Conservation (phyloP, 35 echinoderm and acorn worm species). For the Apostichopus californicus region DNA sequence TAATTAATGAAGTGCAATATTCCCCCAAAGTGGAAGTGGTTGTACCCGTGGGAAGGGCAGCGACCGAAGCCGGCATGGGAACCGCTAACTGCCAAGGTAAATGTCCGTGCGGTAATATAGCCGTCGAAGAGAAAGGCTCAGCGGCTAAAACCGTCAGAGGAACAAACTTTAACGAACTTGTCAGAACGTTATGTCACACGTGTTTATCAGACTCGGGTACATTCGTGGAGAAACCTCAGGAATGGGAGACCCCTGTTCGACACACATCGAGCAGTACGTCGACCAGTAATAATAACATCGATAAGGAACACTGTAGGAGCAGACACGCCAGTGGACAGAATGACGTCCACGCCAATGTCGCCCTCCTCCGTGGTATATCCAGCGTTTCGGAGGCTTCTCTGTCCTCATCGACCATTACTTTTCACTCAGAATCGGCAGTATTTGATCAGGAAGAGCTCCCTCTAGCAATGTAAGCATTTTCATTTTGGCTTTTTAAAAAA, state of each 20-base stretch:
- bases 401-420: conserved; percentile 50
- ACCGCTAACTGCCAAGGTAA: background rate
- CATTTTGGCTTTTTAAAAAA: background rate
- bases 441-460: conserved; percentile 88
- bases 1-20: conserved; percentile 54
- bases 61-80: background rate
- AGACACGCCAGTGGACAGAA: conserved; percentile 28
- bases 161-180: background rate
- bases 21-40: conserved; percentile 44
- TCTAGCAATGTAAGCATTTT: conserved; percentile 78
- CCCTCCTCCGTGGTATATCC: background rate
- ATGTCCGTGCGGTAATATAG: background rate
- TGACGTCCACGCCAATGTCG: background rate
- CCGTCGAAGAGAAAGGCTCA: background rate
- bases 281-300: background rate
- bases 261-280: background rate
- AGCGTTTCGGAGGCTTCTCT: conserved; percentile 51
- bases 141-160: background rate
- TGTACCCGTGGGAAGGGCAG: conserved; percentile 49
- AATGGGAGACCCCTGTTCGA: background rate
- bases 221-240: background rate
- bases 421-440: conserved; percentile 47
- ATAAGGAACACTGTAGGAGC: background rate
- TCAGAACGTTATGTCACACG: background rate
- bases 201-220: background rate